Evolutionary conservation across 2,797 vertebrate species (phyloP).

Genomic region (Arnoldichthys spilopterus): DNA sequence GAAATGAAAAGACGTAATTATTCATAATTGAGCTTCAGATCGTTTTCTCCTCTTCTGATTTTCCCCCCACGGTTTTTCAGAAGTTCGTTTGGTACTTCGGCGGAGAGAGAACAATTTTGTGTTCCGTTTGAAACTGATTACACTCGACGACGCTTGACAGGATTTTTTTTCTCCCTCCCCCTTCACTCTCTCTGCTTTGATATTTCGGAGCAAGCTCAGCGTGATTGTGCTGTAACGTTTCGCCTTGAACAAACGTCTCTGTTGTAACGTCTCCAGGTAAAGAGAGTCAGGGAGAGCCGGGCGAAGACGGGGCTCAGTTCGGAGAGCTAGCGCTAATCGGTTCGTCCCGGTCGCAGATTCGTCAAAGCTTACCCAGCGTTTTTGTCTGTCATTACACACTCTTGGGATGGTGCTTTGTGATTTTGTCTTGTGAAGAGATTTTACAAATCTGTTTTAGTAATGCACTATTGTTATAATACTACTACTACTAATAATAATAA

Average conservation of each 20-base stretch:
- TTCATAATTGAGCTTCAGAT: slow-evolving; percentile 97
- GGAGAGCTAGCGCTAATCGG: slow-evolving; percentile 27
- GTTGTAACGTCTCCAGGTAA: slow-evolving; percentile 48
- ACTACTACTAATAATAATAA: too few species aligned
- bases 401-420: neutral
- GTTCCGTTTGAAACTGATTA: slow-evolving; percentile 88
- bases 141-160: slow-evolving; percentile 81
- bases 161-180: slow-evolving; percentile 65
- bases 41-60: slow-evolving; percentile 77
- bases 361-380: neutral
- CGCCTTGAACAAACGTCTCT: slow-evolving; percentile 58
- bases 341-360: slow-evolving; percentile 41
- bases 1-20: slow-evolving; percentile 99
- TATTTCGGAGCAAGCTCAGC: slow-evolving; percentile 71
- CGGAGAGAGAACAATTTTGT: slow-evolving; percentile 94
- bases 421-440: too few species aligned
- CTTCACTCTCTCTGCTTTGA: slow-evolving; percentile 70
- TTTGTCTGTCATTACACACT: slow-evolving; percentile 8
- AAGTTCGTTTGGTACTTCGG: slow-evolving; percentile 82
- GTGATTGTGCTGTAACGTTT: slow-evolving; percentile 69
- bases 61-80: slow-evolving; percentile 73
- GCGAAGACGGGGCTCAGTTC: slow-evolving; percentile 36
- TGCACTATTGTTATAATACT: too few species aligned
- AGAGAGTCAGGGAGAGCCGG: slow-evolving; percentile 24
- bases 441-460: too few species aligned